Conservation (phyloP, 2,797 vertebrate genomes). For the Pygocentrus nattereri region DNA sequence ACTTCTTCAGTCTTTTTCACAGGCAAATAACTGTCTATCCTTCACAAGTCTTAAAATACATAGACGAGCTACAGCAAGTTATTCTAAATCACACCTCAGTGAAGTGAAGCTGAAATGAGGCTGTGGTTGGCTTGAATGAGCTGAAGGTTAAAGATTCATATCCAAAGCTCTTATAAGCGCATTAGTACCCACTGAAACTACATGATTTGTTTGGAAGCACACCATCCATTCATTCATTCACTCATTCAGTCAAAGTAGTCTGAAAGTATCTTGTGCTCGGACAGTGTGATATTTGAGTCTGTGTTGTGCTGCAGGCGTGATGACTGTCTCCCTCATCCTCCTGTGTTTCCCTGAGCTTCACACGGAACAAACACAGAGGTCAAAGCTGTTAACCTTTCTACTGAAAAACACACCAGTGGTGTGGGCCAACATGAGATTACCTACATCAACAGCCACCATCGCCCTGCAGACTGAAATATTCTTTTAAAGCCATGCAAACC, state of each 20-base stretch:
- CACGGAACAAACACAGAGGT: slow-evolving; percentile 59
- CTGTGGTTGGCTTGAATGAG: not conserved
- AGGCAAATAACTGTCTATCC: not conserved
- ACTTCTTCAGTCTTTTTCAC: not conserved
- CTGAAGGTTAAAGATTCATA: not conserved
- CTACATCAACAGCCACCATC: slow-evolving; percentile 64
- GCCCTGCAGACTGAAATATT: slow-evolving; percentile 63
- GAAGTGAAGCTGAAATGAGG: not conserved
- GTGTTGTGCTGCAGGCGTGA: not conserved
- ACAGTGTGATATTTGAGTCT: not conserved
- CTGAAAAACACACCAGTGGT: slow-evolving; percentile 68
- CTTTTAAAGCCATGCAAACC: slow-evolving; percentile 72
- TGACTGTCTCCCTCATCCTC: slow-evolving; percentile 14
- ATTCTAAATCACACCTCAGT: not conserved
- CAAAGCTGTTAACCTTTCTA: slow-evolving; percentile 79
- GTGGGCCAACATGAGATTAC: slow-evolving; percentile 51
- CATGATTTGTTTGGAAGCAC: not conserved
- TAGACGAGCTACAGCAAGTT: not conserved
- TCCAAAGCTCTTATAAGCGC: not conserved
- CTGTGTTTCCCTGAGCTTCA: slow-evolving; percentile 16
- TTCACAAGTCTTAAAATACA: not conserved
- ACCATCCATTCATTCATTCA: not conserved
- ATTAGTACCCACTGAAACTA: not conserved
- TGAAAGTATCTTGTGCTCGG: not conserved
- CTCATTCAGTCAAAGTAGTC: not conserved